phyloP scores from a whole-genome alignment of 2,888 invertebrate genomes.

The Pherbina coryleti region DNA sequence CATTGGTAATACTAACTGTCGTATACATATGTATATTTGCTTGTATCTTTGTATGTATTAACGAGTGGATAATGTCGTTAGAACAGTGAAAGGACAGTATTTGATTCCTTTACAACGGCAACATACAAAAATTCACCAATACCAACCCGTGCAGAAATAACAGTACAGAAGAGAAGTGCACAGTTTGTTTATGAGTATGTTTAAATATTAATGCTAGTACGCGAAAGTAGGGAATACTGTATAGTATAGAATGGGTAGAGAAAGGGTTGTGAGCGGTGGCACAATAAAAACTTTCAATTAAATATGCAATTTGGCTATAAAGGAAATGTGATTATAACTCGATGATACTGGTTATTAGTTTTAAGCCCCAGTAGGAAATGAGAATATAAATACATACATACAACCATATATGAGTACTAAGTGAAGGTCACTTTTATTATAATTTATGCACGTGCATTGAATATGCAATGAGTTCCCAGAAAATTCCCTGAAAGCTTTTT shows the following conservation, averaged over 20 bases:
- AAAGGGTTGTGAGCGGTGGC: not conserved
- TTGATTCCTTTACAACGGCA: constrained; percentile 8
- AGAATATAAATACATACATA: too few relatives aligned
- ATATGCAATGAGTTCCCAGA: too few relatives aligned
- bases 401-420: too few relatives aligned
- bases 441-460: too few relatives aligned
- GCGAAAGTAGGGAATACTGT: not conserved
- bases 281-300: constrained; percentile 22
- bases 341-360: not conserved
- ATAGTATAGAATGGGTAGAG: not conserved
- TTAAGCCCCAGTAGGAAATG: too few relatives aligned
- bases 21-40: not conserved
- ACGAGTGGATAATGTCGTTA: constrained; percentile 33
- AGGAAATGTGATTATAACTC: constrained; percentile 14
- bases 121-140: not conserved
- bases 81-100: constrained; percentile 29
- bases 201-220: not conserved
- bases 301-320: constrained; percentile 17
- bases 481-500: too few relatives aligned
- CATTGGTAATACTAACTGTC: not conserved
- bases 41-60: not conserved
- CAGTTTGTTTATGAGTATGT: not conserved
- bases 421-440: too few relatives aligned
- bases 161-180: not conserved
- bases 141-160: not conserved